Evolutionary conservation across 2,888 invertebrate genomes (phyloP).

Genomic region (Amphipoea lucens): DNA sequence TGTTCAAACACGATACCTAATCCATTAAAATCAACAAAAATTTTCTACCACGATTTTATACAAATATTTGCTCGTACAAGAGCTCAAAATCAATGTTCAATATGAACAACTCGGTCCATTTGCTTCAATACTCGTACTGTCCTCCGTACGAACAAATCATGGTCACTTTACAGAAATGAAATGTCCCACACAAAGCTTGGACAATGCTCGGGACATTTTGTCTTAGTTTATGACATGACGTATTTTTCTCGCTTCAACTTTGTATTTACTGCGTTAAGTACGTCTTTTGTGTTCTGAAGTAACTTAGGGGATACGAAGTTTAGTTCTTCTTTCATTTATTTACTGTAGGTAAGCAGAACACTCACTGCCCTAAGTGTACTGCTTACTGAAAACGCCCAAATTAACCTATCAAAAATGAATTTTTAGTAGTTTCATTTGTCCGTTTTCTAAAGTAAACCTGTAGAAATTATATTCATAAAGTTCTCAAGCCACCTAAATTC

Average conservation of each 20-base stretch:
- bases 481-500: not conserved
- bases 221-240: constrained; percentile 55
- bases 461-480: not conserved
- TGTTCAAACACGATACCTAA: constrained; percentile 1
- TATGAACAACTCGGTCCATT: constrained; percentile 44
- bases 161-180: constrained; percentile 64
- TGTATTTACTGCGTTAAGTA: constrained; percentile 41
- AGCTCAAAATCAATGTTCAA: constrained; percentile 46
- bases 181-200: constrained; percentile 57
- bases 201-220: constrained; percentile 54
- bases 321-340: constrained; percentile 17
- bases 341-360: not conserved
- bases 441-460: not conserved
- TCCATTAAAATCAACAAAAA: constrained; percentile 25
- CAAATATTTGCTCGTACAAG: constrained; percentile 24
- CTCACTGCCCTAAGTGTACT: too few species aligned
- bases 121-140: constrained; percentile 39
- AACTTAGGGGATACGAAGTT: constrained; percentile 10
- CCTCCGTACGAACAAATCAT: constrained; percentile 59
- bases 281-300: constrained; percentile 43
- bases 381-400: too few species aligned
- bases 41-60: not conserved
- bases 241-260: constrained; percentile 57
- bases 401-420: too few species aligned
- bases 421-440: not conserved